Percentiles rank a stretch among this genome's conserved stretches.
Conservation (phyloP, 2,113 vertebrate genomes). For the Tachuris rubrigastra region DNA sequence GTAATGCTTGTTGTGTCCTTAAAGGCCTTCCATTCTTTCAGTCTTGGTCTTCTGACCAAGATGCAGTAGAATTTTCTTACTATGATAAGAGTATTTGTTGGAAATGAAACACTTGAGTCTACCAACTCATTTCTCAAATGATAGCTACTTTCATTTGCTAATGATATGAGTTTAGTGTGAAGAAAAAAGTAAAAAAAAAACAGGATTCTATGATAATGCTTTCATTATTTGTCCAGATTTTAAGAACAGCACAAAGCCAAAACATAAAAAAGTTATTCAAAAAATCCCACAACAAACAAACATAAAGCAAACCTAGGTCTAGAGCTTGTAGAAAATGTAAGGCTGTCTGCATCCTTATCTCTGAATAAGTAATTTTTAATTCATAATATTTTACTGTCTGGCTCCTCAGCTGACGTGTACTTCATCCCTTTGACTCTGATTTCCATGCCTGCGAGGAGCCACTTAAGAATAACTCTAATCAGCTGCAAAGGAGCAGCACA, state of each 20-base stretch:
- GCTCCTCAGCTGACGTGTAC: background rate
- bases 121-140: background rate
- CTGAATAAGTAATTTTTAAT: conserved; percentile 1
- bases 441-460: conserved; percentile 16
- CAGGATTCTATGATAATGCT: background rate
- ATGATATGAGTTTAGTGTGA: background rate
- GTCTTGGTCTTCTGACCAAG: background rate
- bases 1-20: background rate
- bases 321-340: background rate
- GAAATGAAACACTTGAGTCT: background rate
- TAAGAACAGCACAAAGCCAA: background rate
- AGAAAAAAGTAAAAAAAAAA: background rate
- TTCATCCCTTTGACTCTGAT: conserved; percentile 5
- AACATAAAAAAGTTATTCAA: background rate
- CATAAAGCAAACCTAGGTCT: background rate
- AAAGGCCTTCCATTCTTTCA: background rate
- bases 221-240: background rate
- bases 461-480: conserved; percentile 31
- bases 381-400: background rate
- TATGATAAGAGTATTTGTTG: background rate
- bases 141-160: background rate
- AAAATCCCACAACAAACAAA: too few relatives aligned
- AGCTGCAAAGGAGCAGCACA: conserved; percentile 1
- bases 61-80: background rate
- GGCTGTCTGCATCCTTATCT: background rate